These are phyloP conservation scores for Pteruthius melanotis DNA, from an alignment of 2,113 vertebrate genomes.

Conservation along the genomic window DNA sequence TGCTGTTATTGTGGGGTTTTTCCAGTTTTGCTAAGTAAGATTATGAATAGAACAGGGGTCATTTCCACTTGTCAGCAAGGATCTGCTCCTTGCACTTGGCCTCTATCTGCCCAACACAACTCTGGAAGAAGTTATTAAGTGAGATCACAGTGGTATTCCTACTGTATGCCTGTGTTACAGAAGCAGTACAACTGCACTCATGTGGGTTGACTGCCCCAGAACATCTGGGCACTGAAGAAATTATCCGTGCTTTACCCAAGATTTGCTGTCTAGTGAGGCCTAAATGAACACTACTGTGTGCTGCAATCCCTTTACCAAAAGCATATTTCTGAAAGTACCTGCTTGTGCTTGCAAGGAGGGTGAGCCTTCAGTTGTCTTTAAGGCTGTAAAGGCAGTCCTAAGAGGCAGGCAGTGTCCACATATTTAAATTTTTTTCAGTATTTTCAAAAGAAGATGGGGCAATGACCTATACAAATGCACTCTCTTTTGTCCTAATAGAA, in stretches of 20 bases:
- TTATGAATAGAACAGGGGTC: background rate
- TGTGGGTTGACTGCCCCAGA: background rate
- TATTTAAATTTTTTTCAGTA: background rate
- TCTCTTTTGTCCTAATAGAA: background rate
- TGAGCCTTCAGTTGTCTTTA: background rate
- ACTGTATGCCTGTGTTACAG: background rate
- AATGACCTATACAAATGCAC: background rate
- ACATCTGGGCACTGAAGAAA: background rate
- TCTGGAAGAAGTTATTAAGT: background rate
- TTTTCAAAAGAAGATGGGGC: background rate
- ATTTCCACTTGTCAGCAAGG: background rate
- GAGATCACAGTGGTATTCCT: background rate
- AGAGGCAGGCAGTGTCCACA: background rate
- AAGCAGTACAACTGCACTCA: rapidly evolving
- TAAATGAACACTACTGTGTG: background rate
- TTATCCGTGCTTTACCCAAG: background rate
- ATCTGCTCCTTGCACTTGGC: background rate
- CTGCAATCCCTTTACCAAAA: background rate
- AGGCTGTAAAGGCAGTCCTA: background rate
- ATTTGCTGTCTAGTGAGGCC: background rate
- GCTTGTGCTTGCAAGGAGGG: background rate
- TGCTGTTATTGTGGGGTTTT: rapidly evolving
- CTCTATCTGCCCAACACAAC: background rate
- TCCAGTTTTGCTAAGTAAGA: background rate
- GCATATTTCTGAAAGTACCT: background rate